These are phyloP conservation scores for Ptychobarbus kaznakovi DNA, from an alignment of 2,797 vertebrate genomes.

Conservation along the genomic window DNA sequence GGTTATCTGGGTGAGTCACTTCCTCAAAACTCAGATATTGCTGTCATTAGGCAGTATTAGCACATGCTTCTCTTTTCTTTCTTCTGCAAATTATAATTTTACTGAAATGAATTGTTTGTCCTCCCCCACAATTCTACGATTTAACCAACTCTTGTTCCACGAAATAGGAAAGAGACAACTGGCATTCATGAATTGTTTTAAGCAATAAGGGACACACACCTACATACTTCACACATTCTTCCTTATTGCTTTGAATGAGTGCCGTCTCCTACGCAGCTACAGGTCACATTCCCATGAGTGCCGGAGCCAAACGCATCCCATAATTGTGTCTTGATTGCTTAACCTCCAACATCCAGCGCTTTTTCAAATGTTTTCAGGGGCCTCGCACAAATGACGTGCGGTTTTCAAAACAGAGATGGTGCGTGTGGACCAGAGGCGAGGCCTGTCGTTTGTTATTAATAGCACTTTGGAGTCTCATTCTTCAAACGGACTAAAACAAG, in stretches of 20 bases:
- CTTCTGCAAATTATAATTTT: conserved; percentile 37
- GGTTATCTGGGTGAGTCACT: conserved; percentile 51
- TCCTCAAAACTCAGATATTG: conserved; percentile 45
- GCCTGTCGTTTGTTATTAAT: conserved; percentile 39
- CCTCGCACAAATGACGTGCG: not conserved
- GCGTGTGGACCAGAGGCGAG: conserved; percentile 1
- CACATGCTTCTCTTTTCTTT: conserved; percentile 33
- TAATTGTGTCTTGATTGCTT: conserved; percentile 35
- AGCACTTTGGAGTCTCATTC: conserved; percentile 10
- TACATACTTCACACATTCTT: conserved; percentile 35
- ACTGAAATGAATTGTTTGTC: conserved; percentile 46
- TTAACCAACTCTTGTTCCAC: conserved; percentile 20
- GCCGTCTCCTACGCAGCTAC: conserved; percentile 26
- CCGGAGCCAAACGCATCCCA: conserved; percentile 14
- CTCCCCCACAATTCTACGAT: conserved; percentile 14
- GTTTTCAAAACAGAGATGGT: not conserved
- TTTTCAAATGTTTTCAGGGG: conserved; percentile 14
- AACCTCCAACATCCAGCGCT: conserved; percentile 21
- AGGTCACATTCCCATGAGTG: conserved; percentile 40
- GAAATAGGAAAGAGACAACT: conserved; percentile 14
- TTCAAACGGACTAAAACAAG: conserved; percentile 24
- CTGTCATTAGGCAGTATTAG: conserved; percentile 50
- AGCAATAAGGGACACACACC: conserved; percentile 29
- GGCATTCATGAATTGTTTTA: conserved; percentile 44
- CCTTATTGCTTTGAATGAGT: conserved; percentile 4